phyloP scores from a whole-genome alignment of 2,113 vertebrate species.

The Petromus typicus region DNA sequence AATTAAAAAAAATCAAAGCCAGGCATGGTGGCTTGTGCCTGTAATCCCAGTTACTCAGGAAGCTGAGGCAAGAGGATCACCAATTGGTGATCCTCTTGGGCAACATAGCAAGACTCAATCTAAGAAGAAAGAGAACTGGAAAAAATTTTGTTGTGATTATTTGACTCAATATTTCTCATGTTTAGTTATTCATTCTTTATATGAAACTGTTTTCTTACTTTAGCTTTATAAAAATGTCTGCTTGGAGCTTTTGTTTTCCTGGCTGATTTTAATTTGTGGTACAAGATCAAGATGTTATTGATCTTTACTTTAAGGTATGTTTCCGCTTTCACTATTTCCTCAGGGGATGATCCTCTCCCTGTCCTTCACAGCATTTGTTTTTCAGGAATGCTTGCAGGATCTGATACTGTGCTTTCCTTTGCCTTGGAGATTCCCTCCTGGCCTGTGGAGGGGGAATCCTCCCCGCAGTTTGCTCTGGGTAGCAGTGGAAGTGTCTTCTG shows the following conservation, averaged over 20 bases:
- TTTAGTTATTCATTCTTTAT: background rate
- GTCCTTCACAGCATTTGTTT: background rate
- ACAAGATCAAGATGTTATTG: background rate
- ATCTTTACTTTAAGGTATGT: background rate
- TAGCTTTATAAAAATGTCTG: background rate
- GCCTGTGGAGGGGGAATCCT: background rate
- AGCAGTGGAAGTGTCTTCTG: background rate
- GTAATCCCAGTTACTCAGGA: background rate
- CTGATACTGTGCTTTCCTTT: background rate
- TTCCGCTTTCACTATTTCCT: slow-evolving; percentile 14
- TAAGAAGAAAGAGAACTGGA: background rate
- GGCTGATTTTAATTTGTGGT: background rate
- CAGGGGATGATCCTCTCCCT: background rate
- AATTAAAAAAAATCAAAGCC: background rate
- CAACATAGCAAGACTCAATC: no score
- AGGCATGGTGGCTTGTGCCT: background rate
- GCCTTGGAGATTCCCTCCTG: background rate
- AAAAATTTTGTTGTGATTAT: background rate
- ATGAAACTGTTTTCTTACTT: background rate
- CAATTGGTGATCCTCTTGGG: no score
- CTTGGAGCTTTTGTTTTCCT: background rate
- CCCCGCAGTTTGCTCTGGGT: background rate
- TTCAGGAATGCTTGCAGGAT: background rate
- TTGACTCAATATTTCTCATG: background rate
- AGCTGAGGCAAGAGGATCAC: background rate